Base-by-base conservation (phyloP, 2,797 vertebrate genomes). In the Oreochromis grahami region DNA sequence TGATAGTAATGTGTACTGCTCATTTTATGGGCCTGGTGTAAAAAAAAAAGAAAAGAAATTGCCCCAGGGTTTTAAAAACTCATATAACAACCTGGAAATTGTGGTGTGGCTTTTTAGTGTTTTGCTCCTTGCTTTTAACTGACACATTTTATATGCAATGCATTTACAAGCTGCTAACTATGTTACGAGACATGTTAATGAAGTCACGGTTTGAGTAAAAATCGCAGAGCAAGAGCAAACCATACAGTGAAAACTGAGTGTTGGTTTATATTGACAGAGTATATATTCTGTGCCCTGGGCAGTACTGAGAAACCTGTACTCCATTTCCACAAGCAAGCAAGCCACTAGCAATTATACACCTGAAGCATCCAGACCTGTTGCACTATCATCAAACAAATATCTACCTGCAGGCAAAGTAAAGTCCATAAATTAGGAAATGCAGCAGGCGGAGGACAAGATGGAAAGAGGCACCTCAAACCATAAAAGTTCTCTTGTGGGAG, bases 341-440 rank as follows among this genome's bases (percentile, higher is more conserved):
- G 91, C 95, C 94, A 96, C 94, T 89, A 95, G 95, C 96, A 96
- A 96, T 96, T 96, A 96, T 95, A 95, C 96, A 97, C 96, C 96
- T 95, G 95, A 96, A 96, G 95, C 94, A 95, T 96, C 93, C 93
- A 96, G 94, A 95, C 92, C 94, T 93, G 94, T 96, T 94, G 92
- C 95, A 95, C 96, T 96, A 95, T 96, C 95, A 96, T 96, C 95
- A 96, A 96, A 96, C 95, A 96, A 96, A 96, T 96, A 97, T 96
- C 96, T 95, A 95, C 96, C 96, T 84, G 90, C 85, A 89, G 96
- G 95, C 93, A 65, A 90, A 84, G 88, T 84, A 56, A 82, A 45
- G 88, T 92, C 93, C 93, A 95, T 96, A 96, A 96, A 96, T 96
- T 95, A 96, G 86, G 85, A 92, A 91, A 88, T n/a, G 56, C 86